phyloP scores from a whole-genome alignment of 2,797 vertebrate genomes.

The Halcyon leucocephala region DNA sequence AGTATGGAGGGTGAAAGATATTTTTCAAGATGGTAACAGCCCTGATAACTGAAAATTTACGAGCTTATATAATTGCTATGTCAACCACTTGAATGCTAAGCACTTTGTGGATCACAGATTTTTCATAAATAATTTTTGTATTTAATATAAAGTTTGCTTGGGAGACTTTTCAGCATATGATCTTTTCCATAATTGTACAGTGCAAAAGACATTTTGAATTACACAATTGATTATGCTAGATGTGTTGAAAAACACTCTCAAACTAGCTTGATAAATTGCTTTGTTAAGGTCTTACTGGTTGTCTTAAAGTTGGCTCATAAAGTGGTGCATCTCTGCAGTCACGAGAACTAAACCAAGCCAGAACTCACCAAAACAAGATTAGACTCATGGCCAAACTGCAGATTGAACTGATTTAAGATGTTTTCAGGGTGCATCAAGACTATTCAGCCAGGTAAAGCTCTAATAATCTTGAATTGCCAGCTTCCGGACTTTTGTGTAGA shows the following conservation, averaged over 20 bases:
- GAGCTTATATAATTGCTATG: slow-evolving; percentile 83
- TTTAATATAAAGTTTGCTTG: slow-evolving; percentile 84
- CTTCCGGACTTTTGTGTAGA: slow-evolving; percentile 48
- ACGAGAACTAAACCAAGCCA: slow-evolving; percentile 47
- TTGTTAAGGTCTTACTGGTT: slow-evolving; percentile 28
- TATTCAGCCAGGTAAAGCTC: slow-evolving; percentile 69
- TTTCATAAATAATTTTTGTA: slow-evolving; percentile 87
- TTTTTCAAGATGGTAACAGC: slow-evolving; percentile 85
- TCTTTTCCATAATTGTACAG: slow-evolving; percentile 85
- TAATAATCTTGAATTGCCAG: slow-evolving; percentile 69
- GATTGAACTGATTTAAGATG: not conserved
- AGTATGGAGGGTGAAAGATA: slow-evolving; percentile 78
- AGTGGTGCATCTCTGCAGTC: slow-evolving; percentile 57
- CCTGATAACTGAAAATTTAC: slow-evolving; percentile 73
- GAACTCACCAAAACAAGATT: slow-evolving; percentile 40
- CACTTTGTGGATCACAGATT: slow-evolving; percentile 85
- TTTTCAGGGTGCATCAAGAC: slow-evolving; percentile 40
- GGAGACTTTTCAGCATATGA: slow-evolving; percentile 81
- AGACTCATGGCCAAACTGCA: slow-evolving; percentile 57
- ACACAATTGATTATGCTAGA: slow-evolving; percentile 59
- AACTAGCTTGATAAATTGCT: slow-evolving; percentile 38
- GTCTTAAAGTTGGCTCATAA: slow-evolving; percentile 33
- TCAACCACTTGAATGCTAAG: slow-evolving; percentile 85
- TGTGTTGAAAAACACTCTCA: slow-evolving; percentile 60
- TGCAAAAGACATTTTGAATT: slow-evolving; percentile 81